Conservation (phyloP, 1,140 invertebrate species). For the Sminthurides bifidus region DNA sequence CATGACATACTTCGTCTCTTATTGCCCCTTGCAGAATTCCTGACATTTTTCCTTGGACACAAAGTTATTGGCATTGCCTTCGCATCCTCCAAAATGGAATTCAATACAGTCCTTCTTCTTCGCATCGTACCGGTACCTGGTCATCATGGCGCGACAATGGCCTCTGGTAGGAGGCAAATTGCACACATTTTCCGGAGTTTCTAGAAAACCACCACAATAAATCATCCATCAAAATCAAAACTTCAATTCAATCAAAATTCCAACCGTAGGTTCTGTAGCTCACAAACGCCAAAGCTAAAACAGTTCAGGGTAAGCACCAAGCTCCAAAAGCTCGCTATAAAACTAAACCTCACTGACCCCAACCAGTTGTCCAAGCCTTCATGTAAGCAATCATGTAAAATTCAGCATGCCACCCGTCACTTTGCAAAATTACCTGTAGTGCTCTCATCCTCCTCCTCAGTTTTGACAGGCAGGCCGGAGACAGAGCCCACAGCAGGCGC, state of each 20-base stretch:
- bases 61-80: constrained; percentile 56
- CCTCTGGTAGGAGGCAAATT: constrained; percentile 40
- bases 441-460: constrained; percentile 10
- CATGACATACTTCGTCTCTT: not conserved
- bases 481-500: constrained; percentile 12
- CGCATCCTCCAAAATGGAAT: constrained; percentile 55
- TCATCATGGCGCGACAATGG: constrained; percentile 46
- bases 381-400: too few relatives aligned
- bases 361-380: too few relatives aligned
- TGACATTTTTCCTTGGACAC: constrained; percentile 43
- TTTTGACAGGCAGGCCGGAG: constrained; percentile 3
- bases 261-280: too few relatives aligned
- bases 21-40: constrained; percentile 40
- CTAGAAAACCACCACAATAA: not conserved
- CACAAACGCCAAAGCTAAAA: too few relatives aligned
- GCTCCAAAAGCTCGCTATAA: too few relatives aligned
- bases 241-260: not conserved
- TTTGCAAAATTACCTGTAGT: constrained; percentile 3
- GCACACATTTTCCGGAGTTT: constrained; percentile 30
- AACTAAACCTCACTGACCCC: too few relatives aligned
- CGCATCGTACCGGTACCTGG: constrained; percentile 47
- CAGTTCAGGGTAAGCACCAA: too few relatives aligned
- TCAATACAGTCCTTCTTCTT: constrained; percentile 43
- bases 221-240: not conserved
- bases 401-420: too few relatives aligned